Conservation (phyloP, 2,113 vertebrate species). For the Panthera tigris region DNA sequence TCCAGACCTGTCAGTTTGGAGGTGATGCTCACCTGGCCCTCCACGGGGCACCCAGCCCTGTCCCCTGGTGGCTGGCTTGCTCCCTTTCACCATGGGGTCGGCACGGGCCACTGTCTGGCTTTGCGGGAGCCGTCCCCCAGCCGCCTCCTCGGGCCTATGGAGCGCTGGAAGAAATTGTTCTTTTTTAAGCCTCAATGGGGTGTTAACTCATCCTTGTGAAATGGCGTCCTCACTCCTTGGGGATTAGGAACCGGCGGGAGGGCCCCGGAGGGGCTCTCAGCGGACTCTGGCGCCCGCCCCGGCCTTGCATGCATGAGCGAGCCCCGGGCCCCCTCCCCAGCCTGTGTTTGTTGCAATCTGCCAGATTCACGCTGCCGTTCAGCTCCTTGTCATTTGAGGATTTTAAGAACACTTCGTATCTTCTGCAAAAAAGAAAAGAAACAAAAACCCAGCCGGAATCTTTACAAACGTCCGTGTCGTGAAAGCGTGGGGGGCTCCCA, state of each 20-base stretch:
- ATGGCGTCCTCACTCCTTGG: neutral
- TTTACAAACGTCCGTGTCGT: neutral
- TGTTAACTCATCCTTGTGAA: neutral
- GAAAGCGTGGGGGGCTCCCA: neutral
- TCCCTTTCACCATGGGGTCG: neutral
- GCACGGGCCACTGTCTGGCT: neutral
- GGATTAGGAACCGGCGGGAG: neutral
- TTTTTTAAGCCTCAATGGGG: neutral
- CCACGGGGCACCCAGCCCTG: neutral
- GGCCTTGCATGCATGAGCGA: rapidly evolving
- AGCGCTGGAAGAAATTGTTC: neutral
- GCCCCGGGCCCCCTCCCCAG: neutral
- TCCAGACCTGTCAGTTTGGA: neutral
- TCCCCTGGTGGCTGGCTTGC: neutral
- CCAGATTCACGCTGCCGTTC: neutral
- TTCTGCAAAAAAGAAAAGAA: neutral
- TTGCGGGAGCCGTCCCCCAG: neutral
- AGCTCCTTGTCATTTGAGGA: neutral
- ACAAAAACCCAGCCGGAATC: neutral
- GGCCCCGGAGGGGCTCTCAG: neutral
- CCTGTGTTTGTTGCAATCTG: neutral
- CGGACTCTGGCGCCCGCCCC: neutral
- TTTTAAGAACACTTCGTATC: neutral
- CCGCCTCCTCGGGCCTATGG: neutral
- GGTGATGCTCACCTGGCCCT: neutral